Conservation (phyloP, 2,113 vertebrate species). For the Heteronetta atricapilla region DNA sequence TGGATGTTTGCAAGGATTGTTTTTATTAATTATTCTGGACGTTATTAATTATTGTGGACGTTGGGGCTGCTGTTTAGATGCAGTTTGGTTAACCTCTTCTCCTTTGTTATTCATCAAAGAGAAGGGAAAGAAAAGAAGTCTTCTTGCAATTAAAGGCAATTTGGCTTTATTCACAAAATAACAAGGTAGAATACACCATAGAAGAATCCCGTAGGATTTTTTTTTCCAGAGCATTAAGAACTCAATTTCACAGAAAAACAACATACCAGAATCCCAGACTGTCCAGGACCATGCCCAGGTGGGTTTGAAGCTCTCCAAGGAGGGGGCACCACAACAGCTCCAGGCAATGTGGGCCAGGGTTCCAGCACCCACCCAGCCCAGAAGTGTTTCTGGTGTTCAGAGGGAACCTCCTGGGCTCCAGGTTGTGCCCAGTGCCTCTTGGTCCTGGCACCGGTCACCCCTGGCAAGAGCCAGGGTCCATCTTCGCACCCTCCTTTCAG, state of each 20-base stretch:
- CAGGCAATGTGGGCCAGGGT: not conserved
- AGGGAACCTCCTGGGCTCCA: not conserved
- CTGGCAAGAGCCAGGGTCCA: not conserved
- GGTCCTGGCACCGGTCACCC: not conserved
- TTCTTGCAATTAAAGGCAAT: not conserved
- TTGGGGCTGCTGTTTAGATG: not conserved
- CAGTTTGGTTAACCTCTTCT: not conserved
- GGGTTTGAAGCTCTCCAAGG: not conserved
- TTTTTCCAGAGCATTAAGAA: not conserved
- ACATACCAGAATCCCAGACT: no score
- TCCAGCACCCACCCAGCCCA: accelerated
- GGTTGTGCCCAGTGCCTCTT: not conserved
- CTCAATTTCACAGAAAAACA: not conserved
- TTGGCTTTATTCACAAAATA: not conserved
- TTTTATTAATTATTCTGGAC: not conserved
- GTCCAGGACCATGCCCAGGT: accelerated
- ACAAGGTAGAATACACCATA: slow-evolving; percentile 2
- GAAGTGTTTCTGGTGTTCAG: not conserved
- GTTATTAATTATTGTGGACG: not conserved
- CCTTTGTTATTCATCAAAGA: not conserved
- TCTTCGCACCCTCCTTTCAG: not conserved
- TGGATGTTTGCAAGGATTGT: not conserved
- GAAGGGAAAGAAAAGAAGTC: not conserved
- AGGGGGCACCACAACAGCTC: not conserved
- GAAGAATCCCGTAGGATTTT: not conserved